These are phyloP conservation scores for Brenthis daphne DNA, from an alignment of 2,888 invertebrate species.

Conservation along the genomic window DNA sequence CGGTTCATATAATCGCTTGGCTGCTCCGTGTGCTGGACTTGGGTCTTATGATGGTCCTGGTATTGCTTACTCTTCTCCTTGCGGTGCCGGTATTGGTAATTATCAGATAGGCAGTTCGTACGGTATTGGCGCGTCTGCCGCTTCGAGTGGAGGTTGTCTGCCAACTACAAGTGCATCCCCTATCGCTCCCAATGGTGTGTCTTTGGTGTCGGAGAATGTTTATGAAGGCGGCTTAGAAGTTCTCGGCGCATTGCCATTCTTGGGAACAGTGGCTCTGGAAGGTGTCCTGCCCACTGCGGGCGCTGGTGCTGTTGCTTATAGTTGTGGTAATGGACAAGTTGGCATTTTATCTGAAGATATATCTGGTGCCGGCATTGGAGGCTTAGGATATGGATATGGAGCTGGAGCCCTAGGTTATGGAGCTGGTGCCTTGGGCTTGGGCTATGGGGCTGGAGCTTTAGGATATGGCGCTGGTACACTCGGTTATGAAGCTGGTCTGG, in stretches of 20 bases:
- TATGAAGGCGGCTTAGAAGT: constrained; percentile 43
- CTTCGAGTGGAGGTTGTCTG: constrained; percentile 37
- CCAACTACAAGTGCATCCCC: constrained; percentile 49
- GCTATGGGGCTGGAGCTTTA: too few species aligned
- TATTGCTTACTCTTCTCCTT: constrained; percentile 15
- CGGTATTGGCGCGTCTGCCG: constrained; percentile 11
- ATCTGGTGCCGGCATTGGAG: background rate
- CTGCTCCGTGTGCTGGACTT: background rate
- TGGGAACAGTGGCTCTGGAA: too few species aligned
- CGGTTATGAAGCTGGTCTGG: too few species aligned
- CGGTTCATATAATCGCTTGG: constrained; percentile 16
- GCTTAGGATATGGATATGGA: background rate
- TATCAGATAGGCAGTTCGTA: constrained; percentile 18
- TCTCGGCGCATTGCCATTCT: too few species aligned
- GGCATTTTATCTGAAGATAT: background rate
- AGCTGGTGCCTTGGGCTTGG: too few species aligned
- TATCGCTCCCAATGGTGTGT: constrained; percentile 46
- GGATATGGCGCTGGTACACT: too few species aligned
- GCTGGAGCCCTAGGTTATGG: too few species aligned
- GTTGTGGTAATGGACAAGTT: background rate
- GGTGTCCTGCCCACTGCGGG: background rate
- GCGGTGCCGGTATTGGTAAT: constrained; percentile 17
- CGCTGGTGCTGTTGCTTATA: constrained; percentile 13
- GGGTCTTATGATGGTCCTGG: background rate
- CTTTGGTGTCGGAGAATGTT: constrained; percentile 49